A percentile compares a stretch with the other conserved stretches of the same genome.
Evolutionary conservation across 2,113 vertebrate genomes (phyloP).

Genomic region (Madoqua kirkii): DNA sequence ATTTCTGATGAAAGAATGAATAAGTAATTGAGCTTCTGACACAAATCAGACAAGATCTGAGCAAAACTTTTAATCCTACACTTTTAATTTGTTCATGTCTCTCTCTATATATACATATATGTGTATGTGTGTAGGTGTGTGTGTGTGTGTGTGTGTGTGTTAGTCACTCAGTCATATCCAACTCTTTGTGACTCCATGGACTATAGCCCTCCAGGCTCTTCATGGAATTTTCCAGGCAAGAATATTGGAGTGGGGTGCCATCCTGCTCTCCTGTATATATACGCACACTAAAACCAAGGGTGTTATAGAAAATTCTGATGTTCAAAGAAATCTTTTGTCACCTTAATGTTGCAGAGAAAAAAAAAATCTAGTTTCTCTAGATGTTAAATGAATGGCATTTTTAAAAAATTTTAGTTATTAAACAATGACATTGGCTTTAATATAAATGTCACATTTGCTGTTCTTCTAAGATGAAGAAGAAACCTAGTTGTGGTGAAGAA

Average conservation of each 20-base stretch:
- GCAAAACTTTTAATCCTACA: background rate
- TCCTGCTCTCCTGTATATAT: background rate
- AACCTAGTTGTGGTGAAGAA: background rate
- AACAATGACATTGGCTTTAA: constrained; percentile 33
- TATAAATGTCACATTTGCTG: background rate
- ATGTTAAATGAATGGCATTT: background rate
- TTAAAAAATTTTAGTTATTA: background rate
- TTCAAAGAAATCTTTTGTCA: background rate
- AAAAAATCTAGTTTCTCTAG: background rate
- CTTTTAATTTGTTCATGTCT: background rate
- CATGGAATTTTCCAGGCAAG: background rate
- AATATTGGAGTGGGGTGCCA: background rate
- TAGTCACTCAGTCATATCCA: rapidly evolving
- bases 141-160: background rate
- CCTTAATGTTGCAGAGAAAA: background rate
- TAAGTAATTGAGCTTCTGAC: constrained; percentile 27
- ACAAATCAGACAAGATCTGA: constrained; percentile 26
- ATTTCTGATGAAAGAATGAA: background rate
- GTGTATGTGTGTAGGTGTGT: background rate
- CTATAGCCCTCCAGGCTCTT: background rate
- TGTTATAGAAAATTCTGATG: background rate
- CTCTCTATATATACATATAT: background rate
- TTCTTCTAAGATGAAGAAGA: constrained; percentile 33
- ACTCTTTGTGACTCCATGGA: background rate
- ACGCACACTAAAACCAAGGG: background rate